These are phyloP conservation scores for Morus bassanus DNA, from an alignment of 2,797 vertebrate species.

Conservation along the genomic window DNA sequence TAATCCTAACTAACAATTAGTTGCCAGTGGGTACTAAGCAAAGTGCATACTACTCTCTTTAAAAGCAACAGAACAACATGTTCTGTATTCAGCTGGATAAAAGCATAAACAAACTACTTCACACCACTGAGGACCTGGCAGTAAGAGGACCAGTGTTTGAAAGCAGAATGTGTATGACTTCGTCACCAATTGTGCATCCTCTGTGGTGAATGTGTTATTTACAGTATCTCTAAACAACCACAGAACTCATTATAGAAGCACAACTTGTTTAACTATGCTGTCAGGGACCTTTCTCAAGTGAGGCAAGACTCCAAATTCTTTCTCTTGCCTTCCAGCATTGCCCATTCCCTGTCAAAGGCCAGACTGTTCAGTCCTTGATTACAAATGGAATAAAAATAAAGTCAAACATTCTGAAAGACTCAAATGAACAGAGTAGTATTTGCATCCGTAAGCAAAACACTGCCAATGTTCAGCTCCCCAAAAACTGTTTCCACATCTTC, in stretches of 20 bases:
- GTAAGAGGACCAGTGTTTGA: not conserved
- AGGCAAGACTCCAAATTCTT: slow-evolving; percentile 15
- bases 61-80: not conserved
- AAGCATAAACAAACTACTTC: not conserved
- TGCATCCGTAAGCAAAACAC: not conserved
- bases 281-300: not conserved
- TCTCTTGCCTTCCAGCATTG: not conserved
- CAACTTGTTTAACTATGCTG: slow-evolving; percentile 12
- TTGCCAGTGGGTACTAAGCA: not conserved
- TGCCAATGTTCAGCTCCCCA: not conserved
- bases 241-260: slow-evolving; percentile 6
- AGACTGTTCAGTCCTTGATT: not conserved
- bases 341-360: not conserved
- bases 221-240: not conserved
- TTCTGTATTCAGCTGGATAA: not conserved
- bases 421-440: not conserved
- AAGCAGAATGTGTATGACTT: not conserved
- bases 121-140: not conserved
- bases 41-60: not conserved
- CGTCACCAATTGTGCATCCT: not conserved
- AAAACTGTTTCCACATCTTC: not conserved
- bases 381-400: not conserved
- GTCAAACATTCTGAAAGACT: not conserved
- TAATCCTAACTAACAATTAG: not conserved
- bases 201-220: slow-evolving; percentile 7